A percentile compares a stretch with the other conserved stretches of the same genome.
phyloP scores from a whole-genome alignment of 2,888 invertebrate genomes.

The Lithodes maja region DNA sequence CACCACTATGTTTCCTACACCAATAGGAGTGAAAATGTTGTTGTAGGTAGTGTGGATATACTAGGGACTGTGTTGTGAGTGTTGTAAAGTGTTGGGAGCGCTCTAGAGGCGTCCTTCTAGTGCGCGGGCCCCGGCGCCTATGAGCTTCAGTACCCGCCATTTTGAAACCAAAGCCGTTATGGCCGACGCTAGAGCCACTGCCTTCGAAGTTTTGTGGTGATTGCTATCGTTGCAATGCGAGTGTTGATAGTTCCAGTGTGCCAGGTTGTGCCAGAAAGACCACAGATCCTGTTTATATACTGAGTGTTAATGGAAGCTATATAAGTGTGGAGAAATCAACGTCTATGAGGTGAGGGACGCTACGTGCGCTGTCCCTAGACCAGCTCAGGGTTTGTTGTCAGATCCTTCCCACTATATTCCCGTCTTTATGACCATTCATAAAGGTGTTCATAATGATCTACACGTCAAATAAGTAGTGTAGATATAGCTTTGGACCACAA shows the following conservation, averaged over 20 bases:
- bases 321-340: constrained; percentile 39
- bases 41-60: constrained; percentile 9
- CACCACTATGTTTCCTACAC: background rate
- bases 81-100: constrained; percentile 29
- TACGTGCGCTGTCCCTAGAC: constrained; percentile 44
- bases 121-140: constrained; percentile 62
- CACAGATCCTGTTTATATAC: constrained; percentile 23
- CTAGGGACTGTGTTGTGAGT: background rate
- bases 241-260: constrained; percentile 33
- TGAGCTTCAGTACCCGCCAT: constrained; percentile 54
- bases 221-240: constrained; percentile 45
- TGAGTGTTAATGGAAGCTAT: constrained; percentile 21
- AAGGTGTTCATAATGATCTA: constrained; percentile 1
- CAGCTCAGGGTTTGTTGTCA: constrained; percentile 59
- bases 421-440: background rate
- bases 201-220: constrained; percentile 52
- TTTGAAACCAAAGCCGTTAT: constrained; percentile 64
- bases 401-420: constrained; percentile 21
- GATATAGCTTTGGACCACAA: background rate
- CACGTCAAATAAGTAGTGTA: background rate
- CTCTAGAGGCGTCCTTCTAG: constrained; percentile 50
- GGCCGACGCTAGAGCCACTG: constrained; percentile 58
- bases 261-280: constrained; percentile 35
- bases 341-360: constrained; percentile 51
- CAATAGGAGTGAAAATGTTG: constrained; percentile 11